These are phyloP conservation scores for Erpobdella octoculata DNA, from an alignment of 2,888 invertebrate genomes.

Conservation along the genomic window DNA sequence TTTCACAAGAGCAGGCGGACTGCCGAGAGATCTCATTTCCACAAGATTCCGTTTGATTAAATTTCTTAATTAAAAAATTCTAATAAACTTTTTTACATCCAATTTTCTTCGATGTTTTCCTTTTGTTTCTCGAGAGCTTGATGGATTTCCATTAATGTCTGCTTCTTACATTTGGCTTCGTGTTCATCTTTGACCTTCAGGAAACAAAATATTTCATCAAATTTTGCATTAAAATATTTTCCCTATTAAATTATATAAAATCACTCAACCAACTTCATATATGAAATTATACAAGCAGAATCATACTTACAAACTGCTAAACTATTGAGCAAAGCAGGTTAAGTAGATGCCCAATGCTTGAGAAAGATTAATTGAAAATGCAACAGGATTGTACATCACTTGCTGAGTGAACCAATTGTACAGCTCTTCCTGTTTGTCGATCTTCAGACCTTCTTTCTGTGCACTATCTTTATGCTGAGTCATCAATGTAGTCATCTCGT, in stretches of 20 bases:
- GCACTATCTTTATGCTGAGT: conserved; percentile 99
- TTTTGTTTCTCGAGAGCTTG: conserved; percentile 72
- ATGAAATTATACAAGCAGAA: too few species aligned
- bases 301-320: too few species aligned
- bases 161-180: conserved; percentile 97
- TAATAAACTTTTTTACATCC: too few species aligned
- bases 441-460: conserved; percentile 90
- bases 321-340: too few species aligned
- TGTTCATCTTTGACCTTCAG: conserved; percentile 96
- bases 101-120: too few species aligned
- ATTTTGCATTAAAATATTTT: conserved; percentile 77
- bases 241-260: conserved; percentile 86
- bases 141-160: conserved; percentile 93
- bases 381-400: too few species aligned
- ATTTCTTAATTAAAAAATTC: too few species aligned
- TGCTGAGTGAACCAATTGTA: too few species aligned
- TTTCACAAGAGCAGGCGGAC: conserved; percentile 96
- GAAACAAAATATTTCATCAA: too few species aligned
- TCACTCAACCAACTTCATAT: conserved; percentile 98
- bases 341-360: conserved; percentile 97
- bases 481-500: conserved; percentile 97
- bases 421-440: too few species aligned
- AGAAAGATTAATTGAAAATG: conserved; percentile 96
- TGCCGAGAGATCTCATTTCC: conserved; percentile 95
- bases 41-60: conserved; percentile 99